These are phyloP conservation scores for Poecilia velifera DNA, from an alignment of 2,797 vertebrate genomes.

Conservation along the genomic window DNA sequence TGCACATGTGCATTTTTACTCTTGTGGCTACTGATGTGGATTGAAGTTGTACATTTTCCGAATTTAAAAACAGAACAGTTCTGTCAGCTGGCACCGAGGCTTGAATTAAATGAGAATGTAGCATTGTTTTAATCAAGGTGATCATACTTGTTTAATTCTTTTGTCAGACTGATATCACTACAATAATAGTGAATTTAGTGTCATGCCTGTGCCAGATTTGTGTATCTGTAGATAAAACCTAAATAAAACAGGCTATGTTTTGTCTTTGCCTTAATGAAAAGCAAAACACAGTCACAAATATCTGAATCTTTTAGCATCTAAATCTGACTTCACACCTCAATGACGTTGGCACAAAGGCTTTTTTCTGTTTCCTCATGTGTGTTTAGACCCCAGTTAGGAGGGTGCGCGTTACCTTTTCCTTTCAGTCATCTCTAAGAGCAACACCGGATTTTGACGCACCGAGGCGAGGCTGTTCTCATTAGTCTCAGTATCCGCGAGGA, in stretches of 20 bases:
- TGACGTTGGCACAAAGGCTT: slow-evolving; percentile 16
- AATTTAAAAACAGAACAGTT: not conserved
- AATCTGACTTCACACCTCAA: slow-evolving; percentile 16
- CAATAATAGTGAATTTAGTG: not conserved
- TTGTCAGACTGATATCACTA: not conserved
- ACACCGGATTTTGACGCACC: slow-evolving; percentile 46
- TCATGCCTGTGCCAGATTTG: not conserved
- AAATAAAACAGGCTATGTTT: not conserved
- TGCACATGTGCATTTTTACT: not conserved
- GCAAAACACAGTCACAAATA: slow-evolving; percentile 5
- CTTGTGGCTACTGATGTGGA: not conserved
- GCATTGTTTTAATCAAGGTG: not conserved
- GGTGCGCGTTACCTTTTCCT: slow-evolving; percentile 57
- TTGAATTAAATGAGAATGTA: not conserved
- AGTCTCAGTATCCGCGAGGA: slow-evolving; percentile 66
- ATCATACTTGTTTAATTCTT: not conserved
- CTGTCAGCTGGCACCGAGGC: not conserved
- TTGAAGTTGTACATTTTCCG: not conserved
- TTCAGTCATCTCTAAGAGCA: slow-evolving; percentile 31
- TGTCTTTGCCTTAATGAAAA: not conserved
- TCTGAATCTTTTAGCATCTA: slow-evolving; percentile 11
- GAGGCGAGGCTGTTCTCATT: slow-evolving; percentile 63
- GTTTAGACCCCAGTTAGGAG: slow-evolving; percentile 30
- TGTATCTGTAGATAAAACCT: not conserved
- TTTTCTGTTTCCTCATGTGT: slow-evolving; percentile 11